phyloP scores from a whole-genome alignment of 2,888 invertebrate genomes.

The Tetragnatha montana region DNA sequence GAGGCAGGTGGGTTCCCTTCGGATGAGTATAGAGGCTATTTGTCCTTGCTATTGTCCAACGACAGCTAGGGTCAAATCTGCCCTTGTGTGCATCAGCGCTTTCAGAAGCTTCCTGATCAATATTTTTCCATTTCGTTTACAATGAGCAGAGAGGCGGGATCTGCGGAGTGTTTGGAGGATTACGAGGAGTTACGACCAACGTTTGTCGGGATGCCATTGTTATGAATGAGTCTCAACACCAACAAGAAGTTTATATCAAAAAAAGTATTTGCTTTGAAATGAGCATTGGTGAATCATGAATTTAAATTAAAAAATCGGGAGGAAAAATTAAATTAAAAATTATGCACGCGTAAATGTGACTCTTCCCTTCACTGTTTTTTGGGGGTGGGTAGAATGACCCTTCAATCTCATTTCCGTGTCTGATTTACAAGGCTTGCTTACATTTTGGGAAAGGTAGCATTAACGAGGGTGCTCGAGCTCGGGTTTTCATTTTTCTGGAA shows the following conservation, averaged over 20 bases:
- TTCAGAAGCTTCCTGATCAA: not conserved
- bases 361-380: not conserved
- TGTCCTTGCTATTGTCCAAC: conserved; percentile 63
- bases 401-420: conserved; percentile 19
- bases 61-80: conserved; percentile 16
- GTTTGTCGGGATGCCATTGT: not conserved
- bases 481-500: not conserved
- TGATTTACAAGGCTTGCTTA: conserved; percentile 25
- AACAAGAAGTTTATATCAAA: no score
- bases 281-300: no score
- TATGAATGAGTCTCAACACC: no score
- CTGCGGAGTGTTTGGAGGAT: not conserved
- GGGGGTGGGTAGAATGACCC: not conserved
- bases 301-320: not conserved
- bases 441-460: not conserved
- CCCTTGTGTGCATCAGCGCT: not conserved
- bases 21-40: conserved; percentile 47
- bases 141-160: not conserved
- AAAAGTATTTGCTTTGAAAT: no score
- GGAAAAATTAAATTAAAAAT: not conserved
- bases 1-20: conserved; percentile 45
- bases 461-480: not conserved
- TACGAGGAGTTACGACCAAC: not conserved
- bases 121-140: not conserved
- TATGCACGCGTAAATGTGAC: not conserved